Evolutionary conservation across 2,113 vertebrate species (phyloP), one percentile per base, ranked within the genome.

Genomic region (Notothenia rossii): DNA sequence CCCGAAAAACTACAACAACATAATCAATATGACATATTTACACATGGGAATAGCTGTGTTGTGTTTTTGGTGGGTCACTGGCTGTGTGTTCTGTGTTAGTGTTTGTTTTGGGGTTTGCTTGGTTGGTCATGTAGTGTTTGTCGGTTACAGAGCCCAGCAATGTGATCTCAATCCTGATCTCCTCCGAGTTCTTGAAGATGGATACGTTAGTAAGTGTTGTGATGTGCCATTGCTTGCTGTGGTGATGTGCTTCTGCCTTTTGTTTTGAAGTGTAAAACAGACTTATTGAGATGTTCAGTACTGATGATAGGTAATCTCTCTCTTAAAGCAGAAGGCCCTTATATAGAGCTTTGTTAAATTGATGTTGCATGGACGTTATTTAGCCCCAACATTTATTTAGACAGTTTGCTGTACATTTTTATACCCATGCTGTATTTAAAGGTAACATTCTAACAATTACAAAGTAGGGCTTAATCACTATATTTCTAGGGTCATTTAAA

Each of bases 181-280:
- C 98, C 93, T 99, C 98, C 66, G 98, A 99, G 85, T 99, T 99
- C 96, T 95, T 99, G 95, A 99, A 98, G 96, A 99, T 99, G 98
- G 98, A 99, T 93, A 96, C 96, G 78, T 96, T 99, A 95, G 98
- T 99, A 96, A 99, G 98, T 98, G 95, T 90, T 90, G 88, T 92
- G 87, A 66, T 12, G 13, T 70, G 81, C 80, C 76, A 83, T 0
- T 7, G 80, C 75, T 66, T 13, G 59, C 54, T 73, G 71, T 81
- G 80, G 75, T 75, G 75, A 48, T 40, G 66, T 76, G 53, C 50
- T 73, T 13, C n/a, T 51, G 79, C 82, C 71, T 61, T 77, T 86
- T 79, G 72, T 79, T 90, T 89, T 85, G 64, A 68, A 70, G 46
- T 77, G 29, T 29, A 76, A 51, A n/a, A n/a, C 0, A 7, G 5